Evolutionary conservation across 2,888 invertebrate genomes (phyloP).

Genomic region (Polietes domitor): DNA sequence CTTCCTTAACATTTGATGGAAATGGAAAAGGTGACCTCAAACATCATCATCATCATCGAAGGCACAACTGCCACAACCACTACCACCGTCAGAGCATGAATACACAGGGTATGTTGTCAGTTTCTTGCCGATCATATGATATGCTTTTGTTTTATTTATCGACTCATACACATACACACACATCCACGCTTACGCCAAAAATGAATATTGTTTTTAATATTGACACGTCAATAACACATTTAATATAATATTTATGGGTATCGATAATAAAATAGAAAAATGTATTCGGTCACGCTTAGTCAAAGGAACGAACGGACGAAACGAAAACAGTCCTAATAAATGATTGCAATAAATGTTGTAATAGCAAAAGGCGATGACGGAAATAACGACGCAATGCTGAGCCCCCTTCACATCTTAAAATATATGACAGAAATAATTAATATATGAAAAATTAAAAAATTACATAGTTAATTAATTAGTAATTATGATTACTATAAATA

Average conservation of each 20-base stretch:
- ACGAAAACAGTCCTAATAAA: slow-evolving; percentile 1
- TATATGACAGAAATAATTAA: no score
- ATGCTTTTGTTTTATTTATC: slow-evolving; percentile 11
- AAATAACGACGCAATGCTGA: slow-evolving; percentile 12
- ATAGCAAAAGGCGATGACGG: neutral
- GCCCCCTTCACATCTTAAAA: neutral
- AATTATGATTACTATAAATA: no score
- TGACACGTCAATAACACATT: slow-evolving; percentile 52
- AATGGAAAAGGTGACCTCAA: slow-evolving; percentile 4
- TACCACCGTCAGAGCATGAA: neutral
- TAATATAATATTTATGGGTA: slow-evolving; percentile 41
- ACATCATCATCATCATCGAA: neutral
- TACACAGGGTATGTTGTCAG: neutral
- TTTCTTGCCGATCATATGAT: neutral
- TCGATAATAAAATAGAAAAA: slow-evolving; percentile 32
- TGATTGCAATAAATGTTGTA: slow-evolving; percentile 22
- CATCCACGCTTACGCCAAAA: neutral
- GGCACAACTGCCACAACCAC: neutral
- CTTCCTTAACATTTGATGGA: neutral
- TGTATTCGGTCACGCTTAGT: slow-evolving; percentile 32
- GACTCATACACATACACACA: neutral
- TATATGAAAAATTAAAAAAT: no score
- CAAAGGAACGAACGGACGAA: neutral
- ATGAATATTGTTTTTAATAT: slow-evolving; percentile 40
- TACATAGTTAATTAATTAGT: no score